Conservation (phyloP, 2,113 vertebrate genomes). For the Nibea albiflora region DNA sequence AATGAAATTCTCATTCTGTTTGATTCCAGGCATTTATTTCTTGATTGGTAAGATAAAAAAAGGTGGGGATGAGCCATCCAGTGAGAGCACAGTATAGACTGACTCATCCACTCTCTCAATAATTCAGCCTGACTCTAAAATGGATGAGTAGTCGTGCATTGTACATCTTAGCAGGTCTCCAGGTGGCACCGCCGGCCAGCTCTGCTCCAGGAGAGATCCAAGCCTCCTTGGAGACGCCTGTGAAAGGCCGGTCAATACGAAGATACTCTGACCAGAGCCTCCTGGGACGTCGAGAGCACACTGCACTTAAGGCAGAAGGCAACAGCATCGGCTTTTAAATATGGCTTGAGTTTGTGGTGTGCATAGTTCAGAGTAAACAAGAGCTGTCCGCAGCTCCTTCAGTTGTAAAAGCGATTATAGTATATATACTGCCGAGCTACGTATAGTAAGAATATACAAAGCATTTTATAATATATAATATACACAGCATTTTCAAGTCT, state of each 20-base stretch:
- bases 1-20: conserved; percentile 65
- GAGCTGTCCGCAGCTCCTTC: conserved; percentile 1
- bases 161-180: conserved; percentile 52
- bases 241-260: conserved; percentile 51
- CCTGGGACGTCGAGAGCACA: conserved; percentile 1
- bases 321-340: conserved; percentile 28
- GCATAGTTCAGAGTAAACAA: conserved; percentile 39
- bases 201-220: conserved; percentile 29
- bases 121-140: conserved; percentile 62
- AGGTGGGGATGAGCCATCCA: conserved; percentile 17
- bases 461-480: not conserved
- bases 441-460: conserved; percentile 16
- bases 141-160: conserved; percentile 41
- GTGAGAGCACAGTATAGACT: conserved; percentile 27
- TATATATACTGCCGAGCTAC: not conserved
- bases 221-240: conserved; percentile 36
- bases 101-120: conserved; percentile 68
- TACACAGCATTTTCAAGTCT: conserved; percentile 5
- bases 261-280: conserved; percentile 19
- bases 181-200: conserved; percentile 4
- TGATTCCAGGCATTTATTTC: conserved; percentile 70
- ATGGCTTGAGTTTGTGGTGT: conserved; percentile 29
- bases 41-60: conserved; percentile 46
- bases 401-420: conserved; percentile 3
- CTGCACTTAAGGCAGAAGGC: conserved; percentile 50